Evolutionary conservation across 1,140 invertebrate genomes (phyloP).

Genomic region (Rhynchophorus ferrugineus): DNA sequence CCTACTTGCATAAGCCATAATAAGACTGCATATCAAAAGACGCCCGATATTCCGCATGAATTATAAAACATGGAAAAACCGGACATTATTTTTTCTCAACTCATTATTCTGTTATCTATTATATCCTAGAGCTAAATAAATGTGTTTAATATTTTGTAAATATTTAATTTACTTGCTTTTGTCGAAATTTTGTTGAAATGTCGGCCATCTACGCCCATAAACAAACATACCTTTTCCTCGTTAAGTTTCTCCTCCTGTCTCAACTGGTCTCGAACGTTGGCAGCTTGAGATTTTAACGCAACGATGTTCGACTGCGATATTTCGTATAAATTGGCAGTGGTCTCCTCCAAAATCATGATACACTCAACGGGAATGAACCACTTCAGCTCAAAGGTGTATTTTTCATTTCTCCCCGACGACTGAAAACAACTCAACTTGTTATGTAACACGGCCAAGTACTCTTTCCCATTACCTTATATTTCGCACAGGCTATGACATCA

Average conservation of each 20-base stretch:
- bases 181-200: no score
- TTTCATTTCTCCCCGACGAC: slow-evolving; percentile 68
- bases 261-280: slow-evolving; percentile 77
- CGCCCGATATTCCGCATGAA: no score
- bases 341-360: slow-evolving; percentile 62
- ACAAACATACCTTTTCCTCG: slow-evolving; percentile 47
- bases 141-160: no score
- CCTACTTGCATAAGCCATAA: no score
- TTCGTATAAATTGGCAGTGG: slow-evolving; percentile 58
- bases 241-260: slow-evolving; percentile 61
- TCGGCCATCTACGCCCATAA: no score
- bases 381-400: slow-evolving; percentile 86
- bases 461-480: slow-evolving; percentile 81
- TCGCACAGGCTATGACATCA: slow-evolving; percentile 91
- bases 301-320: slow-evolving; percentile 75
- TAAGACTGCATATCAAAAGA: no score
- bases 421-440: slow-evolving; percentile 34
- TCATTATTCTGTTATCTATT: no score
- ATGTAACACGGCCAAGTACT: not conserved
- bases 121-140: no score
- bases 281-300: slow-evolving; percentile 74
- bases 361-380: slow-evolving; percentile 84
- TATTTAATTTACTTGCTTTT: no score
- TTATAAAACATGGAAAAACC: no score
- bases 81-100: no score